Evolutionary conservation across 2,888 invertebrate genomes (phyloP).

Genomic region (Ophioninae sp.): DNA sequence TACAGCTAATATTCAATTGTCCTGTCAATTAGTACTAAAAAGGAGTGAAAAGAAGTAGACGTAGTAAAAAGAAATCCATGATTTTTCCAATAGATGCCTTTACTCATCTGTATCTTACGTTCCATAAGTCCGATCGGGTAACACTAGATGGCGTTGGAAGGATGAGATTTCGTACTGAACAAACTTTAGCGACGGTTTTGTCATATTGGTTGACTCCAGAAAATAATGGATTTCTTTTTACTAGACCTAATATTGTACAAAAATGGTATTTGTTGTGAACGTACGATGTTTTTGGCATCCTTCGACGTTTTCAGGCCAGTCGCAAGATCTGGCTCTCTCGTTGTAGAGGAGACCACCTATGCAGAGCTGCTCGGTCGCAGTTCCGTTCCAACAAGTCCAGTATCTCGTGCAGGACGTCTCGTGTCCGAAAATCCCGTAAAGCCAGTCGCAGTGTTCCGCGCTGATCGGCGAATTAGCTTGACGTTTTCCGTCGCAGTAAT

Average conservation of each 20-base stretch:
- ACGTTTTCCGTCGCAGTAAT: conserved; percentile 92
- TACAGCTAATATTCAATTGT: too few relatives aligned
- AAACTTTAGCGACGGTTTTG: too few relatives aligned
- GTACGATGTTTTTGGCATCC: conserved; percentile 97
- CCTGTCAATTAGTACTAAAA: too few relatives aligned
- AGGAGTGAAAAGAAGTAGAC: too few relatives aligned
- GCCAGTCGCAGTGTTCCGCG: conserved; percentile 94
- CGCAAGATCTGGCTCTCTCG: conserved; percentile 94
- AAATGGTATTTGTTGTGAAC: conserved; percentile 77
- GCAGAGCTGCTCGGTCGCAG: conserved; percentile 94
- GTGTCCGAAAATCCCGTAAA: conserved; percentile 96
- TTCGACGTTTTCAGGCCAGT: conserved; percentile 96
- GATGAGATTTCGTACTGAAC: too few relatives aligned
- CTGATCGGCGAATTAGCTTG: conserved; percentile 91
- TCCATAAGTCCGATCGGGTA: too few relatives aligned
- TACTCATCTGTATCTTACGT: too few relatives aligned
- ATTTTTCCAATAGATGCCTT: too few relatives aligned
- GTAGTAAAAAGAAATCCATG: too few relatives aligned
- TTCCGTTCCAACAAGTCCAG: conserved; percentile 98
- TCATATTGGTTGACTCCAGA: too few relatives aligned
- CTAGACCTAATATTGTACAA: not conserved
- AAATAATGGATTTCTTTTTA: not conserved
- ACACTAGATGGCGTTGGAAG: too few relatives aligned
- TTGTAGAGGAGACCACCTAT: conserved; percentile 95
- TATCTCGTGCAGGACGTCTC: conserved; percentile 96